Evolutionary conservation across 2,888 invertebrate genomes (phyloP).

Genomic region (Harpalus rufipes): DNA sequence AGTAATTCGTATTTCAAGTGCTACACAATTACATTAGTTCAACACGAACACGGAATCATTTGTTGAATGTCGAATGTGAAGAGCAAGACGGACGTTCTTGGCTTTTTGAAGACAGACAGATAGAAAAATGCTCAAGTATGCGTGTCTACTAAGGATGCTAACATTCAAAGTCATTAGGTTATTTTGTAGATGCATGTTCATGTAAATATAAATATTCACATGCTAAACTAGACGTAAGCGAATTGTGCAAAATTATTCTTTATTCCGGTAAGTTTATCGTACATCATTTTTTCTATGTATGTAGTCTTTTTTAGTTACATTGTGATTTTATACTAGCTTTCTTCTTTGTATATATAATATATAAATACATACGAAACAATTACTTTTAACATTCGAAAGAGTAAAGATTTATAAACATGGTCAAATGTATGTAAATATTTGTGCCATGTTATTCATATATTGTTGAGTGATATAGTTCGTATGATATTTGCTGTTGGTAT

Average conservation of each 20-base stretch:
- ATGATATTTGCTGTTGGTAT: constrained; percentile 53
- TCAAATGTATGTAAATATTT: constrained; percentile 64
- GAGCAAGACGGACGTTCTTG: constrained; percentile 19
- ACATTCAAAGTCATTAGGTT: constrained; percentile 64
- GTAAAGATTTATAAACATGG: constrained; percentile 60
- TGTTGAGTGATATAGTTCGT: constrained; percentile 64
- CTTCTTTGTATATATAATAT: constrained; percentile 64
- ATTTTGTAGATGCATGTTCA: constrained; percentile 66
- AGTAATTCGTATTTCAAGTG: constrained; percentile 48
- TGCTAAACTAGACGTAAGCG: constrained; percentile 63
- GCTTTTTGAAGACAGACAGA: constrained; percentile 36
- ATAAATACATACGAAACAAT: constrained; percentile 56
- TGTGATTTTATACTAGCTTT: constrained; percentile 65
- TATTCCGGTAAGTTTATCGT: constrained; percentile 47
- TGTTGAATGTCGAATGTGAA: constrained; percentile 31
- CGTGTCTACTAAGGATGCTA: constrained; percentile 61
- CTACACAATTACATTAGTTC: constrained; percentile 36
- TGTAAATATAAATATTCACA: constrained; percentile 66
- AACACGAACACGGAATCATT: constrained; percentile 17
- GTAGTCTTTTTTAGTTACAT: constrained; percentile 60
- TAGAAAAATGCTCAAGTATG: constrained; percentile 66
- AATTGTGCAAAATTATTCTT: constrained; percentile 64
- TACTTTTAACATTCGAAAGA: constrained; percentile 56
- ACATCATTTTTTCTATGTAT: constrained; percentile 54
- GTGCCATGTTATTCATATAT: constrained; percentile 65